Evolutionary conservation across 2,797 vertebrate species (phyloP).

Genomic region (Lepus townsendii): DNA sequence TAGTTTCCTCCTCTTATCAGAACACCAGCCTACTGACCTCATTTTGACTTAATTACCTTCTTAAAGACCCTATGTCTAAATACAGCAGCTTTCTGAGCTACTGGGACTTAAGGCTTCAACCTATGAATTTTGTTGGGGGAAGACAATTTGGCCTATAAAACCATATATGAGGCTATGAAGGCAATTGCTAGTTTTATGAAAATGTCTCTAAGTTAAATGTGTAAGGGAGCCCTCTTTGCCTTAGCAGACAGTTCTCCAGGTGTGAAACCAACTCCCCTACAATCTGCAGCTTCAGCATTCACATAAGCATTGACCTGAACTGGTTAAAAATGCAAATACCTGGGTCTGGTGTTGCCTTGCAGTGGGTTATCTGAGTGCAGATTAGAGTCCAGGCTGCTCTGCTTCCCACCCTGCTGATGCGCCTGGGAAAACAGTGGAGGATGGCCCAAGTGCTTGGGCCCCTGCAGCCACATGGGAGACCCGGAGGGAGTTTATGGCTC

Average conservation of each 20-base stretch:
- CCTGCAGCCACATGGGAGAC: too few relatives aligned
- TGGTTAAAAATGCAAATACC: neutral
- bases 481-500: too few relatives aligned
- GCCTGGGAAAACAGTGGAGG: too few relatives aligned
- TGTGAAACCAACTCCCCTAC: neutral
- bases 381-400: too few relatives aligned
- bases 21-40: neutral
- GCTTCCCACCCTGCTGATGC: too few relatives aligned
- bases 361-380: too few relatives aligned
- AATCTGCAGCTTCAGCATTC: neutral
- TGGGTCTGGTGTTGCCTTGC: too few relatives aligned
- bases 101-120: neutral
- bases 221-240: neutral
- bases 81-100: neutral
- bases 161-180: neutral
- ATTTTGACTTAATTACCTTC: neutral
- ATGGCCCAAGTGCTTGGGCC: too few relatives aligned
- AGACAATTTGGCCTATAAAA: neutral
- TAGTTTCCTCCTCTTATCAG: neutral
- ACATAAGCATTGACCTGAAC: neutral
- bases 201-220: neutral
- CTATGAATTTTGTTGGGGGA: neutral
- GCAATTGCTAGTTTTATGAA: neutral
- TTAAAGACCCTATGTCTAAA: neutral
- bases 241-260: neutral